These are phyloP conservation scores for Cyphomyrmex costatus DNA, from an alignment of 1,140 invertebrate species.

Conservation along the genomic window DNA sequence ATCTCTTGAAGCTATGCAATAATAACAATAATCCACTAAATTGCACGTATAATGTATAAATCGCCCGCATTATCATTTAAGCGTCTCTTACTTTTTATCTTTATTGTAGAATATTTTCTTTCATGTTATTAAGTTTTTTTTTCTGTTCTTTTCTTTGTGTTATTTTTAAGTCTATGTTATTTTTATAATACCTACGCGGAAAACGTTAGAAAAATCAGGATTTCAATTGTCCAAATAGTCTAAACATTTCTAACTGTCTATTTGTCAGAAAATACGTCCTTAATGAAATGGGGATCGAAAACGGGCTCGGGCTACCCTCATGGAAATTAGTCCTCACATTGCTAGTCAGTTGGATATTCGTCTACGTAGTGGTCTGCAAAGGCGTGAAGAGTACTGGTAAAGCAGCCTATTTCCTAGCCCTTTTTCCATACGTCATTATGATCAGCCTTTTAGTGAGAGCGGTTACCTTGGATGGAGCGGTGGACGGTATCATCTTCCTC, in stretches of 20 bases:
- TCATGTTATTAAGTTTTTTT: background rate
- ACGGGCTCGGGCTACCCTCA: conserved; percentile 91
- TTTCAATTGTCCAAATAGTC: background rate
- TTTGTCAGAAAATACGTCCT: conserved; percentile 89
- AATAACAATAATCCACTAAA: conserved; percentile 17
- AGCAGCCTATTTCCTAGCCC: conserved; percentile 93
- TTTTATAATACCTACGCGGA: background rate
- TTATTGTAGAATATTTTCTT: conserved; percentile 5
- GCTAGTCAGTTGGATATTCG: conserved; percentile 91
- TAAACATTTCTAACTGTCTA: background rate
- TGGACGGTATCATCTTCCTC: conserved; percentile 91
- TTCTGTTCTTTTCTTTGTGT: background rate
- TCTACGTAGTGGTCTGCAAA: conserved; percentile 92
- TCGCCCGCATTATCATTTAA: background rate
- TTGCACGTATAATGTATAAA: background rate
- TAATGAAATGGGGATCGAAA: conserved; percentile 89
- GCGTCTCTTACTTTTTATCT: background rate
- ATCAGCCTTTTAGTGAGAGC: conserved; percentile 92
- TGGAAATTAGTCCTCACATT: conserved; percentile 92
- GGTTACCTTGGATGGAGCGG: conserved; percentile 91
- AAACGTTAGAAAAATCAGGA: background rate
- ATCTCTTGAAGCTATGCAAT: conserved; percentile 5
- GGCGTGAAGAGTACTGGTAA: conserved; percentile 93
- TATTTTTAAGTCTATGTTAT: background rate
- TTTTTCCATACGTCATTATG: conserved; percentile 95